Evolutionary conservation across 2,113 vertebrate species (phyloP).

Genomic region (Callipepla californica): DNA sequence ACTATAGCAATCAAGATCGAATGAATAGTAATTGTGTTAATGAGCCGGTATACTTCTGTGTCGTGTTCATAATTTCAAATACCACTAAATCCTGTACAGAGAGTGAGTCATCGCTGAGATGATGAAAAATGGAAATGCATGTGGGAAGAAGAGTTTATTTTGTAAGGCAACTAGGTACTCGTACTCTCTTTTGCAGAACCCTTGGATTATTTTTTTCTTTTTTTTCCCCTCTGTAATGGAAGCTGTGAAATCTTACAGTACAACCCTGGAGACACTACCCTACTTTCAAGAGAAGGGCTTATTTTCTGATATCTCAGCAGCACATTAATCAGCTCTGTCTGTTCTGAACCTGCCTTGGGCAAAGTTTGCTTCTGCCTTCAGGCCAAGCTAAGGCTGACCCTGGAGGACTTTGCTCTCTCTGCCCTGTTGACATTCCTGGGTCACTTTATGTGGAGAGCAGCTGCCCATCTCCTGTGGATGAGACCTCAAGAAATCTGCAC

Average conservation of each 20-base stretch:
- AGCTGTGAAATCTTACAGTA: not conserved
- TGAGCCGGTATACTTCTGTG: constrained; percentile 71
- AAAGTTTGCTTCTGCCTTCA: not conserved
- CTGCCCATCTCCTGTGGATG: not conserved
- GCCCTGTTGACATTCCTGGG: not conserved
- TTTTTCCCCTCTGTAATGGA: not conserved
- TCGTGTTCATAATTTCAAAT: constrained; percentile 64
- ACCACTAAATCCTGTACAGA: constrained; percentile 48
- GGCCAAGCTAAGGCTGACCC: not conserved
- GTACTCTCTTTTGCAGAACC: constrained; percentile 16
- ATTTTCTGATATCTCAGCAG: not conserved
- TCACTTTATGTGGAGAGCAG: not conserved
- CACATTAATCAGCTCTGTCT: fast-evolving
- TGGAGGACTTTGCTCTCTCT: not conserved
- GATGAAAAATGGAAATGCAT: constrained; percentile 61
- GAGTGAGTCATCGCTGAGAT: constrained; percentile 56
- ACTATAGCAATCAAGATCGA: constrained; percentile 73
- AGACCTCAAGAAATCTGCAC: not conserved
- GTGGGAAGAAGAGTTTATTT: constrained; percentile 29
- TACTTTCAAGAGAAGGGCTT: not conserved
- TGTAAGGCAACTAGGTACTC: constrained; percentile 22
- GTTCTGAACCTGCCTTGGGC: not conserved
- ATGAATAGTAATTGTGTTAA: constrained; percentile 77
- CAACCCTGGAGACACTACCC: not conserved
- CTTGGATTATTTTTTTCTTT: not conserved